Base-by-base conservation (phyloP, 2,797 vertebrate genomes). In the Botia kubotai region DNA sequence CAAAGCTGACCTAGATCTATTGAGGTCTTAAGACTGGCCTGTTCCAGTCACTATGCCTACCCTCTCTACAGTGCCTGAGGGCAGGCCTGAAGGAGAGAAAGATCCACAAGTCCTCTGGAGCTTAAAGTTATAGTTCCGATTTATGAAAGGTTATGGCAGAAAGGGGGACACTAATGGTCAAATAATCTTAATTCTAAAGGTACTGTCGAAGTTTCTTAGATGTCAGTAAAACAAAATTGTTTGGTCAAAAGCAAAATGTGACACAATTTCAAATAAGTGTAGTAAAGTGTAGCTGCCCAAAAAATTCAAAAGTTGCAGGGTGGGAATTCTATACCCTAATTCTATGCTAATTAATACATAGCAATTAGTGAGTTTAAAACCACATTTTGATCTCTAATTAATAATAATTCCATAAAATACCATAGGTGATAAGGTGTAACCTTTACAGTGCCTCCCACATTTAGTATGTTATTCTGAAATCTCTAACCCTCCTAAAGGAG, bases 51-150 rank as follows among this genome's bases (percentile, higher is more conserved):
- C 43, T 75, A 43, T 77, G 69, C 66, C 72, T 75, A 72, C 77
- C 69, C 58, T 58, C 73, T 60, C 43, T n/a, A 69, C 69, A 72
- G 58, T 78, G 85, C 86, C 82, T 83, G 78, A 74, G 84, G 83
- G 86, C 80, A 86, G 69, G 81, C 85, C 80, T 79, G 80, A 67
- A 82, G 84, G 84, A 79, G 55, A 68, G 67, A 85, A 81, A 86
- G 82, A 82, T 86, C 78, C 82, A 77, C 74, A 77, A 87, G 72
- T 76, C 83, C 86, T 87, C 67, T 23, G 76, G 85, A 80, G 81
- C 69, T 78, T 60, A 72, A 68, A 75, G 79, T 84, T 72, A 79
- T 81, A 72, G 43, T 12, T 39, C 83, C 79, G 70, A 72, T 50
- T 85, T 81, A 80, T 67, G 26, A 83, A 77, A 83, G 83, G 79